phyloP scores from a whole-genome alignment of 2,797 vertebrate genomes.

The Hypotaenidia okinawae region DNA sequence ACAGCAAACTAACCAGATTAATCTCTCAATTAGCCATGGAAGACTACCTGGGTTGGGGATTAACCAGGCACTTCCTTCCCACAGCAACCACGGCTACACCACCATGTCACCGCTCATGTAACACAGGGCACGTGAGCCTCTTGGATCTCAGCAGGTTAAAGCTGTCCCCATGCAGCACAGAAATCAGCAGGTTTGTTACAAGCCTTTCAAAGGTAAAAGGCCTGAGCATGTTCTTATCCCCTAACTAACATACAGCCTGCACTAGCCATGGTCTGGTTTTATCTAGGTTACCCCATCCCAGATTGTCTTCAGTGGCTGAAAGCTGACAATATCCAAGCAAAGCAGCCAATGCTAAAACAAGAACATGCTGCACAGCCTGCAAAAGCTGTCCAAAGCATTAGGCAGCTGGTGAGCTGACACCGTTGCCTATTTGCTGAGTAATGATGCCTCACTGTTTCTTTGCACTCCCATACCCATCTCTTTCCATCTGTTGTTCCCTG shows the following conservation, averaged over 20 bases:
- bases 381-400: slow-evolving; percentile 2
- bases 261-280: neutral
- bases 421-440: slow-evolving; percentile 19
- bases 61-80: neutral
- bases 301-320: neutral
- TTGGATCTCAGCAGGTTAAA: neutral
- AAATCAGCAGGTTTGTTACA: neutral
- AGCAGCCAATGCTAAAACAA: neutral
- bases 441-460: slow-evolving; percentile 7
- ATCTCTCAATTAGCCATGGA: neutral
- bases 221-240: neutral
- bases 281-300: neutral
- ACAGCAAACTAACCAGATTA: neutral
- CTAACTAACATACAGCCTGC: neutral
- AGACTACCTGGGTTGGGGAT: neutral
- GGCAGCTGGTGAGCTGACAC: slow-evolving; percentile 49
- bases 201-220: neutral
- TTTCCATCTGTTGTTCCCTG: slow-evolving; percentile 41
- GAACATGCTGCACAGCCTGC: neutral
- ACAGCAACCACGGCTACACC: neutral
- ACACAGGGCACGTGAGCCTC: fast-evolving
- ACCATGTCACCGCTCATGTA: fast-evolving
- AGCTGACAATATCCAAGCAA: neutral
- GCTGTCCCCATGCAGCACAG: neutral
- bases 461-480: neutral